Conservation (phyloP, 2,888 invertebrate species). For the Leucophenga montana region DNA sequence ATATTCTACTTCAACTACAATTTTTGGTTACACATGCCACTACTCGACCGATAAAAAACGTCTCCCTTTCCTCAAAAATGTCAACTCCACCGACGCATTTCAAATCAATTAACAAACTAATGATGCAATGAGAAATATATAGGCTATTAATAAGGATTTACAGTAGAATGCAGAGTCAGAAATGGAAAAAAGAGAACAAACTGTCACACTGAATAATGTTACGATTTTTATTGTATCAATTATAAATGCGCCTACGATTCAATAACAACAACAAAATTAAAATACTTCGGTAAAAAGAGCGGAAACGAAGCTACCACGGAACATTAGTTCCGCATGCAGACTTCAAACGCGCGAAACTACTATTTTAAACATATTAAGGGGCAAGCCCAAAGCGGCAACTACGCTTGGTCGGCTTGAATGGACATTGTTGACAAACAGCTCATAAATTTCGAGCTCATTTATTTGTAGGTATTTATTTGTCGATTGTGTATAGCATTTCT, state of each 20-base stretch:
- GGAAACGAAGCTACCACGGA: slow-evolving; percentile 10
- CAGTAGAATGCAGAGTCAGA: not conserved
- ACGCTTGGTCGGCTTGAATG: slow-evolving; percentile 27
- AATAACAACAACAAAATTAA: too few species aligned
- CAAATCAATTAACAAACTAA: slow-evolving; percentile 21
- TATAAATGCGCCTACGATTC: too few species aligned
- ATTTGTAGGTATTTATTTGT: slow-evolving; percentile 48
- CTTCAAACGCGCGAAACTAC: not conserved
- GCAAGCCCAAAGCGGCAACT: not conserved
- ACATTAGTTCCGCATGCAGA: slow-evolving; percentile 17
- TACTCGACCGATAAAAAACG: too few species aligned
- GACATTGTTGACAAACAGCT: slow-evolving; percentile 61
- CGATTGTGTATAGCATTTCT: not conserved
- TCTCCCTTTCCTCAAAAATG: too few species aligned
- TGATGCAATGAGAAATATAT: not conserved
- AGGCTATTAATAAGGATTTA: not conserved
- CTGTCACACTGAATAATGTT: not conserved
- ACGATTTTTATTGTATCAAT: slow-evolving; percentile 13
- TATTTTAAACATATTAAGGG: not conserved
- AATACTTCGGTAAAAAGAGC: not conserved
- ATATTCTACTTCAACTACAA: too few species aligned
- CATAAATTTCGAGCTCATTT: slow-evolving; percentile 62
- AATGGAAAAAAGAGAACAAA: not conserved
- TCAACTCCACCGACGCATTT: slow-evolving; percentile 1
- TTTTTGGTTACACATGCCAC: too few species aligned